Evolutionary conservation across 2,797 vertebrate genomes (phyloP), one percentile per base, ranked within the genome.

Genomic region (Ara ararauna): DNA sequence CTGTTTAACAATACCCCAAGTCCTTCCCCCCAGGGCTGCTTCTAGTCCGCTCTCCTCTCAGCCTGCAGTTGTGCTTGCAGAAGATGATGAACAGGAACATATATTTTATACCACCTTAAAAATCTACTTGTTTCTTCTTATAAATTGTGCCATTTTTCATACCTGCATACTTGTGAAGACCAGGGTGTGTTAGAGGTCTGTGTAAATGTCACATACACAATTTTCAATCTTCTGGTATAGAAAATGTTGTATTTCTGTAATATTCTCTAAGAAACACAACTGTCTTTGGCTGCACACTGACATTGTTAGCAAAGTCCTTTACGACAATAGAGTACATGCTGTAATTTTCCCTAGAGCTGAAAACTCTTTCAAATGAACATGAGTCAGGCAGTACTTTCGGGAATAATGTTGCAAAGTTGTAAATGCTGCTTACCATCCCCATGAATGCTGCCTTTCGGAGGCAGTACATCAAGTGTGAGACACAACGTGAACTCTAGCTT

Each of bases 311-410:
- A 84, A 86, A 79, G 17, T 45, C 76, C 62, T 96, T 95, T 89
- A 83, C 73, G 83, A 66, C 87, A 94, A 85, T 3, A 54, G 68
- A 76, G 90, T 66, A 96, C 83, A 93, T 40, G 88, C 87, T 95
- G 74, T 95, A 85, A 97, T 96, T 96, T 96, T 82, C 95, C 96
- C 97, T 89, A 70, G 94, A 95, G 73, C 85, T 94, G 81, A 85
- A 90, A 93, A 86, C 54, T 94, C 89, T 85, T 93, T 93, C 93
- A 95, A 86, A 93, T 71, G 84, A 93, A 82, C 72, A 92, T 96
- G 97, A 97, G 90, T 97, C 96, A 97, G 87, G 66, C 61, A 79
- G 87, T 80, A 64, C 82, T 97, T 88, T 64, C 0, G 87, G 94
- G 75, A 90, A 89, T 74, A 71, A 68, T 29, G 32, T 26, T 85